Evolutionary conservation across 2,797 vertebrate genomes (phyloP).

Genomic region (Phoxinus dragarum): DNA sequence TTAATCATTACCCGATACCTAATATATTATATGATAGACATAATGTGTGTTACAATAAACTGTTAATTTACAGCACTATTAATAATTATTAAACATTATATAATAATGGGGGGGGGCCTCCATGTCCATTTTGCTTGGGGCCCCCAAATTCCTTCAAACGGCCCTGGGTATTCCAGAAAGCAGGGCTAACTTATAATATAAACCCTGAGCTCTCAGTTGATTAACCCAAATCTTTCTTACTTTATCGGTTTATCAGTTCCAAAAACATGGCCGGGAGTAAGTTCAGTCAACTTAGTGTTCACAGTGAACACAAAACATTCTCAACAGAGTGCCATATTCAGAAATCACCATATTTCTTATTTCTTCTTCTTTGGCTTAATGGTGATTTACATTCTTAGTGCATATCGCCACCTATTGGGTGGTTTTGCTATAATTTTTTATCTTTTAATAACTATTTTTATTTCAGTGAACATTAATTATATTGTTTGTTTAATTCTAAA

Average conservation of each 20-base stretch:
- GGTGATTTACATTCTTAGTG: neutral
- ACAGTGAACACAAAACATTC: neutral
- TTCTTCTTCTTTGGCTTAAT: conserved; percentile 3
- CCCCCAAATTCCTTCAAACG: no score
- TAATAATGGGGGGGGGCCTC: no score
- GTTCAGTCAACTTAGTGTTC: neutral
- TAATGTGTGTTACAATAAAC: no score
- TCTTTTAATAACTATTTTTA: neutral
- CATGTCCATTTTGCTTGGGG: no score
- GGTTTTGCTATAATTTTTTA: neutral
- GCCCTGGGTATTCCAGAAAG: neutral
- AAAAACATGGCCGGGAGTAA: neutral
- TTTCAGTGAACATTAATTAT: neutral
- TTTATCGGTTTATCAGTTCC: neutral
- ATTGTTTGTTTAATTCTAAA: neutral
- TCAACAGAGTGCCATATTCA: neutral
- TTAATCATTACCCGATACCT: no score
- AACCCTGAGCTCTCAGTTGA: conserved; percentile 3
- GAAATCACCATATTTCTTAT: neutral
- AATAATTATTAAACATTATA: no score
- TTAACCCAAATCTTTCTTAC: neutral
- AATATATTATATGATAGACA: no score
- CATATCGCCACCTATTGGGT: neutral
- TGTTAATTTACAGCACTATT: no score
- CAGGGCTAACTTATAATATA: conserved; percentile 1